Base-by-base conservation (phyloP, 2,113 vertebrate species). In the Genyomyrus donnyi region DNA sequence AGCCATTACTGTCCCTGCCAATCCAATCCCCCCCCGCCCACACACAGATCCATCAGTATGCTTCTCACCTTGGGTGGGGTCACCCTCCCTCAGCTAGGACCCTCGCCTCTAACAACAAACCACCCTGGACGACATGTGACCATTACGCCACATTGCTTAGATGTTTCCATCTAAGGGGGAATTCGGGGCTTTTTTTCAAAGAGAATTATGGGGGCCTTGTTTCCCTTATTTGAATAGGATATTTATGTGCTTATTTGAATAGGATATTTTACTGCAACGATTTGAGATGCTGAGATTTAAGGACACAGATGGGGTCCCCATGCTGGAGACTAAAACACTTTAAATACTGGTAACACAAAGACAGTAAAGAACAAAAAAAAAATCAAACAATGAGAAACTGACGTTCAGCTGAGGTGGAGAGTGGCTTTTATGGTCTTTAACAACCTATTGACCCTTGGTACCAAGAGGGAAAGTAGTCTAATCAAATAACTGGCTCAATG, bases 1-100 rank as follows among this genome's bases (percentile, higher is more conserved):
- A 94, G 94, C 93, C 91, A 88, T 35, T 91, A 89, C 90, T 83
- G 5, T 27, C 21, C 83, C 84, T 39, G 21, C 85, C 74, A 39
- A 10, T 80, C 11, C 35, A 4, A 19, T 11, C 35, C 66, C 35
- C 27, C 31, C 15, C 6, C 5, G 0, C 74, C 5, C 31, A 19
- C 15, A 8, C 13, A 42, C 13, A 42, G 31, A 80, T 35, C 74
- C 11, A 39, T 80, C 35, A 42, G 9, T 80, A 80, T 80, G 35
- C 74, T 1, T 42, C 31, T 80, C 74, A 80, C 74, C 7, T 42
- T 80, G 74, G 35, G 15, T 80, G 74, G 35, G 5, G 74, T 80
- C 74, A 80, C 35, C 35, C 5, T 42, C 13, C 74, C 74, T 35
- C 31, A 39, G 11, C 11, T 39, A 35, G 27, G 13, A 77, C 70